These are phyloP conservation scores for Thaumatotibia leucotreta DNA, from an alignment of 1,140 invertebrate species.

Conservation along the genomic window DNA sequence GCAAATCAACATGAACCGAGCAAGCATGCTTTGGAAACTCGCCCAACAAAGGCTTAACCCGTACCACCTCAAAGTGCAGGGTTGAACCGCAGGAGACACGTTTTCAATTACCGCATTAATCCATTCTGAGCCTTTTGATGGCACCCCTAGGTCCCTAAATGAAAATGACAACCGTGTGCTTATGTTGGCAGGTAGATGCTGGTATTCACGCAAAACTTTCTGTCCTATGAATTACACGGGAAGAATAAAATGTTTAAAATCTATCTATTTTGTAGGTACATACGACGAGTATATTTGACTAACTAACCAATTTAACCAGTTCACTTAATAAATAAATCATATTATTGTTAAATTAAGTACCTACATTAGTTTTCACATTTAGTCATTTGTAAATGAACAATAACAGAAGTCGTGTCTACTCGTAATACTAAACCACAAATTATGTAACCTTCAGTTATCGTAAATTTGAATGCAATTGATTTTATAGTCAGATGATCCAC, in stretches of 20 bases:
- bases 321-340: no score
- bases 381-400: no score
- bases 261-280: no score
- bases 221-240: not conserved
- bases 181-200: not conserved
- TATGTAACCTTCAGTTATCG: no score
- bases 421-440: no score
- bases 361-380: no score
- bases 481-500: no score
- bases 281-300: no score
- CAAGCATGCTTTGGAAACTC: not conserved
- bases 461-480: no score
- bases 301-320: no score
- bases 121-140: not conserved
- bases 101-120: constrained; percentile 32
- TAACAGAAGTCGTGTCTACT: no score
- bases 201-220: not conserved
- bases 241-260: not conserved
- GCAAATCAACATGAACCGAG: not conserved
- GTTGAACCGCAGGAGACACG: constrained; percentile 26
- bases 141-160: constrained; percentile 4
- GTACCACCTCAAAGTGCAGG: not conserved
- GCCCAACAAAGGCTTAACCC: not conserved
- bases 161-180: not conserved
- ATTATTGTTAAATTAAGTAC: no score